Conservation (phyloP, 2,797 vertebrate genomes). For the Lepilemur ruficaudatus region DNA sequence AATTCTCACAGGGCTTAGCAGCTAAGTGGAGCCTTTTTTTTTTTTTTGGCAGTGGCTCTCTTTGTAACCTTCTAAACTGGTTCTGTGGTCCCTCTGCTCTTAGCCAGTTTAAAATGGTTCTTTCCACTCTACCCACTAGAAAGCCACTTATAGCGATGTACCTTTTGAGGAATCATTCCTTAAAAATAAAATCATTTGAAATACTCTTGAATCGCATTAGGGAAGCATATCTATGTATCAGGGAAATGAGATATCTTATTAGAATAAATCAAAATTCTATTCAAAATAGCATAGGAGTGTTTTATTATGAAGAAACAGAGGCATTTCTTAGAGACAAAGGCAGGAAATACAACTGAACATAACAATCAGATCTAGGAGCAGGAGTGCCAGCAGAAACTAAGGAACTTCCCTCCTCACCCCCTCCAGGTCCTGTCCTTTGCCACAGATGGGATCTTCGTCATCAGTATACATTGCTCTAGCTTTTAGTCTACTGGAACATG, state of each 20-base stretch:
- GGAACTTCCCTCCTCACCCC: not conserved
- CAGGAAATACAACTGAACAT: not conserved
- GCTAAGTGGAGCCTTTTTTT: not conserved
- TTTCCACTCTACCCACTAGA: not conserved
- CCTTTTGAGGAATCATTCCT: not conserved
- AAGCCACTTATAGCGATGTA: not conserved
- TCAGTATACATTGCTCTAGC: not conserved
- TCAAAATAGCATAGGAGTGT: not conserved
- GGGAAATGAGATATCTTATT: not conserved
- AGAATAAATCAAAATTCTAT: conserved; percentile 9
- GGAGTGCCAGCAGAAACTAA: not conserved
- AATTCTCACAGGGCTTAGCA: not conserved
- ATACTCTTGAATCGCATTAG: not conserved
- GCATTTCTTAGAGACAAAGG: not conserved
- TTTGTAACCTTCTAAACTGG: not conserved
- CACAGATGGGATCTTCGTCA: not conserved
- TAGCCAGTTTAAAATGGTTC: not conserved
- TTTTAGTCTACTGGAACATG: not conserved
- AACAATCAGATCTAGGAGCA: not conserved
- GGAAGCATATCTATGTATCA: not conserved
- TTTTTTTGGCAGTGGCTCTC: not conserved
- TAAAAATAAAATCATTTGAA: not conserved
- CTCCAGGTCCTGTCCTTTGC: not conserved
- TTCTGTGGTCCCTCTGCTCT: not conserved
- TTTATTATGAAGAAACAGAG: not conserved